Percentiles rank a stretch among this genome's conserved stretches.
phyloP scores from a whole-genome alignment of 2,888 invertebrate species.

The Torymus tubicola region DNA sequence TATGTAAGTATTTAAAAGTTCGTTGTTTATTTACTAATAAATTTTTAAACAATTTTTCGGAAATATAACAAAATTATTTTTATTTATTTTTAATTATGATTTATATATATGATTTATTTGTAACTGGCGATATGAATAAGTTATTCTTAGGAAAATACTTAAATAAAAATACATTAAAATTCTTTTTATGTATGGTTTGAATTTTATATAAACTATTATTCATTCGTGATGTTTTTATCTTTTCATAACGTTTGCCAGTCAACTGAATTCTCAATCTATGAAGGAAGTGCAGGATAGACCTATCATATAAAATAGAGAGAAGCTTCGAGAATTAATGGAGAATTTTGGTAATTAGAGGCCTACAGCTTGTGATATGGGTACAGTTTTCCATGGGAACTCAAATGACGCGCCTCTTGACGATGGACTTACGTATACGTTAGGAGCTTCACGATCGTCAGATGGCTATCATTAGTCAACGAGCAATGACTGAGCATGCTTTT shows the following conservation, averaged over 20 bases:
- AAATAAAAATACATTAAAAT: no score
- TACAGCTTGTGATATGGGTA: background rate
- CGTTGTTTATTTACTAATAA: no score
- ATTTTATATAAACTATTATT: no score
- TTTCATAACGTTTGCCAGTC: slow-evolving; percentile 18
- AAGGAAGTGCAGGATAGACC: background rate
- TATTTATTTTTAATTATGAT: no score
- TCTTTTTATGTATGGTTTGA: no score
- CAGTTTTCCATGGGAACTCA: slow-evolving; percentile 59
- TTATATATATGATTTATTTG: no score
- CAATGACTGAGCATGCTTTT: slow-evolving; percentile 51
- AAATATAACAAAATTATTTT: no score
- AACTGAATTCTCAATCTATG: slow-evolving; percentile 33
- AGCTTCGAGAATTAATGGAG: slow-evolving; percentile 44
- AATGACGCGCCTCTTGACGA: slow-evolving; percentile 21
- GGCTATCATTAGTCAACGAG: slow-evolving; percentile 64
- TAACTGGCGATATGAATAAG: no score
- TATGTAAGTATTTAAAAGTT: no score
- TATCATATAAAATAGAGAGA: no score
- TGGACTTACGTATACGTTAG: slow-evolving; percentile 58
- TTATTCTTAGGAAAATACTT: no score
- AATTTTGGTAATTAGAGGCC: slow-evolving; percentile 28
- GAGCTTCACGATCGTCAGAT: slow-evolving; percentile 62
- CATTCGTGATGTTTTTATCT: background rate
- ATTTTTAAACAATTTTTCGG: no score